Percentiles rank a stretch among this genome's conserved stretches.
These are phyloP conservation scores for Podocnemis expansa DNA, from an alignment of 2,113 vertebrate genomes.

Conservation along the genomic window DNA sequence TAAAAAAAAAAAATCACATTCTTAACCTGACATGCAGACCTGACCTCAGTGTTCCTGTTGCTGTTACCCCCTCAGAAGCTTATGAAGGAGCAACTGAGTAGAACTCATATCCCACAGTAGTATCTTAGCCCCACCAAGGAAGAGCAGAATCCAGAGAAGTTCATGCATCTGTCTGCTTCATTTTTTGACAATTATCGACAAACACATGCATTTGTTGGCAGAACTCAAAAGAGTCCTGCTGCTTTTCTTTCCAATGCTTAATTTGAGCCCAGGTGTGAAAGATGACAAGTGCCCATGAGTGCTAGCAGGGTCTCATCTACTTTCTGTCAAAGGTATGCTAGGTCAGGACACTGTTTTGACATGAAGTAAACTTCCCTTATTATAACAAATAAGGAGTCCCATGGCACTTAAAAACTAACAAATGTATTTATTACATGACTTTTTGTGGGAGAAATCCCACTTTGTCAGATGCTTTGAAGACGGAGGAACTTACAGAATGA, in stretches of 20 bases:
- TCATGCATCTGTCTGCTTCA: not conserved
- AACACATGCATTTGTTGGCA: not conserved
- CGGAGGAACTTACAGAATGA: no score
- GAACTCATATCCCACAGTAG: not conserved
- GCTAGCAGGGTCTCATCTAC: not conserved
- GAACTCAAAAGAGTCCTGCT: not conserved
- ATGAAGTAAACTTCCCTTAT: not conserved
- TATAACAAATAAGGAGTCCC: no score
- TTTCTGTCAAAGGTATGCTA: not conserved
- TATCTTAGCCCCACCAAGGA: not conserved
- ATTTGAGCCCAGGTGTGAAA: not conserved
- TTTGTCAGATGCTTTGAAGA: no score
- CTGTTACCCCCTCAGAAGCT: not conserved
- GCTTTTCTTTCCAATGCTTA: not conserved
- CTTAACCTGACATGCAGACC: not conserved
- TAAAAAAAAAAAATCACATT: no score
- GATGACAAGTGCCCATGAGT: not conserved
- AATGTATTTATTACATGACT: no score
- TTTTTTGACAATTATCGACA: not conserved
- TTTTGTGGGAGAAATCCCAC: no score
- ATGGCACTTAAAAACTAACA: no score
- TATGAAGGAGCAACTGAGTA: not conserved
- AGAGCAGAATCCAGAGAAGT: not conserved
- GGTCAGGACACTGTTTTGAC: not conserved
- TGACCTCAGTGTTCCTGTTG: not conserved